phyloP scores from a whole-genome alignment of 1,140 invertebrate genomes.

The Drosophila bipectinata region DNA sequence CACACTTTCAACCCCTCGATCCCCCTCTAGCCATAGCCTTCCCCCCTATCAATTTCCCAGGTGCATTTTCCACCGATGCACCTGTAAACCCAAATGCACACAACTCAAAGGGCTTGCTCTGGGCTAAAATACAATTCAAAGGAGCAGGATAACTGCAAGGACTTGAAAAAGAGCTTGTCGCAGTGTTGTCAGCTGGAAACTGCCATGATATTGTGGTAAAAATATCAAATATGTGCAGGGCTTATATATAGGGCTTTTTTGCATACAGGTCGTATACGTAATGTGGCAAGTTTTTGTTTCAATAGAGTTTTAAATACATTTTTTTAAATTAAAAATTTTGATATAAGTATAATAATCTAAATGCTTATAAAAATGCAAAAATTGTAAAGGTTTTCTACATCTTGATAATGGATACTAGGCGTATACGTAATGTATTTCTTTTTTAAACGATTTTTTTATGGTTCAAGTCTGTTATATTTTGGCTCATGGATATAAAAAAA shows the following conservation, averaged over 20 bases:
- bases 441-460: too few species aligned
- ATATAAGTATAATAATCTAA: too few species aligned
- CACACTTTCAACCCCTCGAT: background rate
- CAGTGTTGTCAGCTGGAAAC: background rate
- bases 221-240: background rate
- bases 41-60: background rate
- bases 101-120: slow-evolving; percentile 28
- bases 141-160: background rate
- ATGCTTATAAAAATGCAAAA: too few species aligned
- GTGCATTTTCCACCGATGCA: slow-evolving; percentile 25
- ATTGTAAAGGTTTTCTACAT: too few species aligned
- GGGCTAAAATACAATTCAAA: slow-evolving; percentile 9
- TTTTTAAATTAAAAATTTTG: too few species aligned
- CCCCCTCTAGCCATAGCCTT: background rate
- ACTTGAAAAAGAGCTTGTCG: background rate
- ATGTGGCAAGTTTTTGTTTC: too few species aligned
- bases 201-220: background rate
- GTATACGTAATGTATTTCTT: too few species aligned
- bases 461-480: too few species aligned
- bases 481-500: too few species aligned
- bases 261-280: too few species aligned
- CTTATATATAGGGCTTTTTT: background rate
- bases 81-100: slow-evolving; percentile 32
- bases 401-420: too few species aligned
- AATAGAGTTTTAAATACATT: too few species aligned